A percentile compares a stretch with the other conserved stretches of the same genome.
Evolutionary conservation across 2,113 vertebrate species (phyloP).

Genomic region (Daphoenositta chrysoptera): DNA sequence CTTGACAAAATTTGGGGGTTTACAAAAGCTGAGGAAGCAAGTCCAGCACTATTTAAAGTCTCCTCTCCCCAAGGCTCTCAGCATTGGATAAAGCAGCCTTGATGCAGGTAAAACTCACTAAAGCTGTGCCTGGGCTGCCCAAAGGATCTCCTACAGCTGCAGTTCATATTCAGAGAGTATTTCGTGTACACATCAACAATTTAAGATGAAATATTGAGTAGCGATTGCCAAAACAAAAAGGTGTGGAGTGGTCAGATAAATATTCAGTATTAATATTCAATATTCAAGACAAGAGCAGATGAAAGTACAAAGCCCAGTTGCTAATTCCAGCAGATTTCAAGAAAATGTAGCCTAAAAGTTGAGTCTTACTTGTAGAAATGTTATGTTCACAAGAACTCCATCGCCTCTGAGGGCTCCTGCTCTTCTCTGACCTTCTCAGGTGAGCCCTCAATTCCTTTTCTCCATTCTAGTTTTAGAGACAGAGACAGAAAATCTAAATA

Average conservation of each 20-base stretch:
- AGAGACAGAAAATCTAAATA: constrained; percentile 17
- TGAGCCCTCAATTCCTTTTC: not conserved
- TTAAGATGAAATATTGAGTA: not conserved
- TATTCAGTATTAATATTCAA: too few relatives aligned
- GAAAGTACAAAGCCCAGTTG: not conserved
- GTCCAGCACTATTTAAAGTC: not conserved
- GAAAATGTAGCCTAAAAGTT: accelerated
- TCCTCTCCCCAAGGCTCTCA: not conserved
- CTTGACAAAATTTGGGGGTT: not conserved
- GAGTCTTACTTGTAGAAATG: not conserved
- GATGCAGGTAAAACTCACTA: not conserved
- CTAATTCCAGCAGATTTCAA: not conserved
- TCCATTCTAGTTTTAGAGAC: not conserved
- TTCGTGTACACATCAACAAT: not conserved
- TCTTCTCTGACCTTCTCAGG: not conserved
- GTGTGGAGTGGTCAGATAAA: not conserved
- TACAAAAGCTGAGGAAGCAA: not conserved
- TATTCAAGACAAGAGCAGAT: not conserved
- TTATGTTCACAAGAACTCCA: not conserved
- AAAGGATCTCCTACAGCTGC: not conserved
- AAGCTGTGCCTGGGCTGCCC: accelerated
- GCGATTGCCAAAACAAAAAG: not conserved
- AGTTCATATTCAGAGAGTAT: not conserved
- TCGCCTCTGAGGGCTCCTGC: not conserved
- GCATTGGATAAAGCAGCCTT: accelerated